Conservation (phyloP, 2,888 invertebrate genomes). For the Andrena bucephala region DNA sequence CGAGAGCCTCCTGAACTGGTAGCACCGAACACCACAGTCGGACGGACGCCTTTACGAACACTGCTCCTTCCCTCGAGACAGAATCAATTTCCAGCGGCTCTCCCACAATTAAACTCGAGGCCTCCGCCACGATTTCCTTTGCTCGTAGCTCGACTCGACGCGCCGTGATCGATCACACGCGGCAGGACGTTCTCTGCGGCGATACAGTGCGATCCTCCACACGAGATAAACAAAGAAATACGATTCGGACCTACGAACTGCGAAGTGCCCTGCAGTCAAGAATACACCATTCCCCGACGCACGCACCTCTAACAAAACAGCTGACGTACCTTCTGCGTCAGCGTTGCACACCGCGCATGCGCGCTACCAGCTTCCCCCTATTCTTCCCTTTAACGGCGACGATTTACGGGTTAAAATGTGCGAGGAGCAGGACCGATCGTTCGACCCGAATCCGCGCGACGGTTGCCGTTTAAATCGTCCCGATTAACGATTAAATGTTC, state of each 20-base stretch:
- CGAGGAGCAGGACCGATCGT: background rate
- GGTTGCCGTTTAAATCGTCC: background rate
- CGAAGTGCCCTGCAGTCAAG: conserved; percentile 70
- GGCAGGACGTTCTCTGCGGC: conserved; percentile 30
- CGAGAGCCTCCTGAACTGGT: conserved; percentile 56
- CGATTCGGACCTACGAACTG: conserved; percentile 58
- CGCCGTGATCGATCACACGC: conserved; percentile 37
- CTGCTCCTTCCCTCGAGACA: conserved; percentile 55
- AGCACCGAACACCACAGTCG: conserved; percentile 66
- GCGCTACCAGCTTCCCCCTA: conserved; percentile 33
- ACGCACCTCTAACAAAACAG: conserved; percentile 79
- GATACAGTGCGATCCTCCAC: conserved; percentile 42
- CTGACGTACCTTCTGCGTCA: conserved; percentile 80
- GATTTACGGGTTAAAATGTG: background rate
- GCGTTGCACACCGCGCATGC: conserved; percentile 68
- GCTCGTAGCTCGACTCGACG: conserved; percentile 16
- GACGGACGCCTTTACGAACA: conserved; percentile 71
- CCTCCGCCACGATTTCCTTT: conserved; percentile 26
- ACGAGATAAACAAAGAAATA: conserved; percentile 71
- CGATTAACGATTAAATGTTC: background rate
- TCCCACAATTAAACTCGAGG: conserved; percentile 30
- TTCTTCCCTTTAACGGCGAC: background rate
- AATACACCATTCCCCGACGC: conserved; percentile 69
- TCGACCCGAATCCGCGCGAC: background rate
- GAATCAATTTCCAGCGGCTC: conserved; percentile 58